phyloP scores from a whole-genome alignment of 2,797 vertebrate genomes.

The Bovichtus variegatus region DNA sequence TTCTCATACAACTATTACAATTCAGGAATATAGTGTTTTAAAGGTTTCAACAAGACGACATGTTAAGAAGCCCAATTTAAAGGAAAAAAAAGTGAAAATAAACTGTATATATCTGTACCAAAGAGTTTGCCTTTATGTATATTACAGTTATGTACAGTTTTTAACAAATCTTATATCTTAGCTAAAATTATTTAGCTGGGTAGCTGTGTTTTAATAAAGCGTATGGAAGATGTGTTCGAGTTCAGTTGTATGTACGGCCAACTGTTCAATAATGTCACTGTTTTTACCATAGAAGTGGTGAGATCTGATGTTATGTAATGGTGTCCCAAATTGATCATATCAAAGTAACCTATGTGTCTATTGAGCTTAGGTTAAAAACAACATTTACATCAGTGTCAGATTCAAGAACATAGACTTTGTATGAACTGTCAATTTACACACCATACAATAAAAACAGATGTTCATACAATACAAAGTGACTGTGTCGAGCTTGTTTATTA shows the following conservation, averaged over 20 bases:
- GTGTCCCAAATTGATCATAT: conserved; percentile 65
- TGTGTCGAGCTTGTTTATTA: conserved; percentile 42
- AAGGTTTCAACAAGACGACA: conserved; percentile 67
- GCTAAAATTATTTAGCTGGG: conserved; percentile 85
- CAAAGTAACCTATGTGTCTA: conserved; percentile 58
- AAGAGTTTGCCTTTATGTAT: conserved; percentile 90
- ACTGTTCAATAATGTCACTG: conserved; percentile 68
- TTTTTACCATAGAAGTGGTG: conserved; percentile 67
- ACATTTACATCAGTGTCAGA: conserved; percentile 51
- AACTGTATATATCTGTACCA: conserved; percentile 89
- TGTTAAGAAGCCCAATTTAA: conserved; percentile 68
- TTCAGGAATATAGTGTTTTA: conserved; percentile 76
- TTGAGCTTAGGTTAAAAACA: conserved; percentile 42
- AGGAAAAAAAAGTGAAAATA: conserved; percentile 70
- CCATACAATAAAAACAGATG: conserved; percentile 79
- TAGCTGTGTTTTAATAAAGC: conserved; percentile 88
- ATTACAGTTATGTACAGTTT: conserved; percentile 90
- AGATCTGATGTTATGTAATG: conserved; percentile 58
- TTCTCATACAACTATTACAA: conserved; percentile 73
- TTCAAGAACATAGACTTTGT: conserved; percentile 62
- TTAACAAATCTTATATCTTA: conserved; percentile 88
- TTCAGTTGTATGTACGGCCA: conserved; percentile 71
- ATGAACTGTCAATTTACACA: conserved; percentile 57
- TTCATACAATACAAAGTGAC: conserved; percentile 54
- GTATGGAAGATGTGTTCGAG: conserved; percentile 80